Base-by-base conservation (phyloP, 2,113 vertebrate genomes). In the Beaufortia kweichowensis region DNA sequence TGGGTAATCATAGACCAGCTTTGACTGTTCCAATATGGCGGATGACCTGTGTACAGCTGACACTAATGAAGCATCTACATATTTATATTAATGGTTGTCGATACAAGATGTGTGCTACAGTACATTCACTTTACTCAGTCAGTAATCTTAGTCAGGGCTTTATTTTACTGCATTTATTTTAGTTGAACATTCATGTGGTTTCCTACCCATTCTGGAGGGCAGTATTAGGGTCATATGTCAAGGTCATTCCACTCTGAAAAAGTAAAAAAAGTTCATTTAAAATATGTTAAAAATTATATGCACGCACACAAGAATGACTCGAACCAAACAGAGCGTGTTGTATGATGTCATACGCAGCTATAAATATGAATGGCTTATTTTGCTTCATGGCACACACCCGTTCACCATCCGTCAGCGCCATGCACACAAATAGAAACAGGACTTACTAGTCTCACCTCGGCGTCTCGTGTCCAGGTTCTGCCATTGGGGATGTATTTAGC, bases 381-480 rank as follows among this genome's bases (percentile, higher is more conserved):
- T 7, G 14, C 33, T 56, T 50, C 29, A 43, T 46, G 23, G 41
- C 53, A 50, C 56, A 60, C 41, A 62, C 31, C 33, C 43, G 12
- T 4, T 61, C 43, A 28, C 60, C 17, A 48, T 28, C 21, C 7
- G n/a, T 53, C 48, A 53, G 48, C 6, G 6, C 50, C 28, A 67
- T 2, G 19, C 23, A 81, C 33, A 68, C 73, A 57, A 41, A 55
- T 87, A 82, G 82, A 85, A 83, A 80, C 50, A 75, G 86, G 86
- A 96, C 96, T 91, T 95, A 98, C 96, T 93, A 99, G 93, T 96
- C 97, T 96, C 92, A 98, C 95, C 91, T 99, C 97, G 62, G 94
- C 94, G 88, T 96, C 95, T 91, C 95, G 90, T 68, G 94, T 93
- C 95, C 95, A 96, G 1, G 95, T 91, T 87, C 97, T 94, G 85